A percentile compares a stretch with the other conserved stretches of the same genome.
These are phyloP conservation scores for Orthosia gothica DNA, from an alignment of 2,888 invertebrate species.

Conservation along the genomic window DNA sequence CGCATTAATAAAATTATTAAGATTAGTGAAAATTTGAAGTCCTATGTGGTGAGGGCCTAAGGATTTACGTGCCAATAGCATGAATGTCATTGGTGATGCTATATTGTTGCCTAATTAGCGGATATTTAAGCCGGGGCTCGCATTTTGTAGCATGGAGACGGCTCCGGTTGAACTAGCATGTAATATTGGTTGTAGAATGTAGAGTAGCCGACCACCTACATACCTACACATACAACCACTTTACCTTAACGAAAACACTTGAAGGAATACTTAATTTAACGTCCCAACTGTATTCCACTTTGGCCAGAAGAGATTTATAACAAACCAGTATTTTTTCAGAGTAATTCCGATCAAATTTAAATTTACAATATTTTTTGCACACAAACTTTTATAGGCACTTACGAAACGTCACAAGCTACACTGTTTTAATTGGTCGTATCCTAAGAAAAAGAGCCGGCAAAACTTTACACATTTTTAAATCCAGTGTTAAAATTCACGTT, in stretches of 20 bases:
- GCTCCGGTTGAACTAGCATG: slow-evolving; percentile 18
- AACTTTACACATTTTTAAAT: too few species aligned
- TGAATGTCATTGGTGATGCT: background rate
- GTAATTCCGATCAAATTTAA: too few species aligned
- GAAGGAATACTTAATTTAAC: background rate
- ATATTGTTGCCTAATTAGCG: background rate
- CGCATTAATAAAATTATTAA: too few species aligned
- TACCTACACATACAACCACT: background rate
- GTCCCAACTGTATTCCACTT: background rate
- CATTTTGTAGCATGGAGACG: slow-evolving; percentile 5
- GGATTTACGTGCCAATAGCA: background rate
- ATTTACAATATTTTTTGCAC: too few species aligned
- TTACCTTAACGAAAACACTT: background rate
- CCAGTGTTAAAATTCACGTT: too few species aligned
- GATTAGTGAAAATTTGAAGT: too few species aligned
- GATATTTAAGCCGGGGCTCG: background rate
- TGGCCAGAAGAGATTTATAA: too few species aligned
- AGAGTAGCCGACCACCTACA: background rate
- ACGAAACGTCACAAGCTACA: too few species aligned
- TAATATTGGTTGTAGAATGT: slow-evolving; percentile 6
- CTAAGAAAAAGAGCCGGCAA: too few species aligned
- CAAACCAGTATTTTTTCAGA: too few species aligned
- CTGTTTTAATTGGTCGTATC: too few species aligned
- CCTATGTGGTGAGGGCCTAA: background rate
- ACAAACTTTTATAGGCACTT: too few species aligned